phyloP scores from a whole-genome alignment of 2,888 invertebrate species.

The Melanotus villosus region DNA sequence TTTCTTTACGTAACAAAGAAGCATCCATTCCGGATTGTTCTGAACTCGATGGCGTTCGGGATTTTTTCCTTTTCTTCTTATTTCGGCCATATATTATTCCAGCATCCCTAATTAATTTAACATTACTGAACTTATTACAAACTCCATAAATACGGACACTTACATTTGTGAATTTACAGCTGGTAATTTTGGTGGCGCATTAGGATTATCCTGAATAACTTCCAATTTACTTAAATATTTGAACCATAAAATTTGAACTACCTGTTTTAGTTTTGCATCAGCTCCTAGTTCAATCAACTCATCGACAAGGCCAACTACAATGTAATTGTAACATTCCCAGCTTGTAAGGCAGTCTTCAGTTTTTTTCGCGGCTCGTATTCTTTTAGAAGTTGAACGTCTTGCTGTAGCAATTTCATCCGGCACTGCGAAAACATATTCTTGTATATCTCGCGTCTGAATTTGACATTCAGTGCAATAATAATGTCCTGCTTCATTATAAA shows the following conservation, averaged over 20 bases:
- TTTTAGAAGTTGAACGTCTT: conserved; percentile 36
- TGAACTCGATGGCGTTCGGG: conserved; percentile 59
- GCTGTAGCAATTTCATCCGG: conserved; percentile 36
- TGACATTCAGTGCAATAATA: conserved; percentile 79
- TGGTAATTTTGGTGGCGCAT: conserved; percentile 70
- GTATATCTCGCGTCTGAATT: conserved; percentile 74
- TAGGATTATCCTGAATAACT: conserved; percentile 69
- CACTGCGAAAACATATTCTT: conserved; percentile 65
- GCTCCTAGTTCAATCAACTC: conserved; percentile 80
- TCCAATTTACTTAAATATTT: conserved; percentile 73
- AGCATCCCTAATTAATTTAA: conserved; percentile 66
- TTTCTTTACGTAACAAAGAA: conserved; percentile 55
- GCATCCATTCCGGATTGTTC: conserved; percentile 62
- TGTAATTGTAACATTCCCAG: conserved; percentile 85
- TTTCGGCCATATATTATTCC: conserved; percentile 68
- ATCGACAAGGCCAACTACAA: conserved; percentile 77
- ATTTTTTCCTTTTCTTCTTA: conserved; percentile 54
- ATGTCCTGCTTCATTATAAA: conserved; percentile 74
- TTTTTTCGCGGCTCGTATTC: conserved; percentile 11
- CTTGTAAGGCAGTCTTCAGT: conserved; percentile 71
- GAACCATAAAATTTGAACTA: conserved; percentile 75
- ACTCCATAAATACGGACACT: conserved; percentile 29
- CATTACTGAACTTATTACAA: not conserved
- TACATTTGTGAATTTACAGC: conserved; percentile 68
- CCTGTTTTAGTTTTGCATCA: conserved; percentile 71